A percentile compares a stretch with the other conserved stretches of the same genome.
These are phyloP conservation scores for Ahaetulla prasina DNA, from an alignment of 2,113 vertebrate genomes.

Conservation along the genomic window DNA sequence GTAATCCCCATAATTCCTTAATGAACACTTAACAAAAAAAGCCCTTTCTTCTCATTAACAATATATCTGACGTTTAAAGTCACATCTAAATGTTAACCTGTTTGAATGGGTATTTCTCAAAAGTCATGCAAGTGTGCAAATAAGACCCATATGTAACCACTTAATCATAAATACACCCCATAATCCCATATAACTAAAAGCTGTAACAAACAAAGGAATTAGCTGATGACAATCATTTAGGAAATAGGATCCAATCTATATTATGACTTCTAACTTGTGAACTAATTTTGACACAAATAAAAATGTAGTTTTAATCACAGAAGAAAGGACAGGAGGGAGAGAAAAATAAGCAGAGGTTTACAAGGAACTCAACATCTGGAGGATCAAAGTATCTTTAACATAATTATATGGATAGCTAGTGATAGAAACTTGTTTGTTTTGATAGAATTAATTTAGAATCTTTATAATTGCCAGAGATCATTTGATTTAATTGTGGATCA, in stretches of 20 bases:
- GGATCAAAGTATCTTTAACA: conserved; percentile 53
- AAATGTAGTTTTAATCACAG: conserved; percentile 75
- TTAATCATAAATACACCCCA: conserved; percentile 65
- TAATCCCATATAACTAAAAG: conserved; percentile 68
- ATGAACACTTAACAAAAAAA: neutral
- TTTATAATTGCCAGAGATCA: conserved; percentile 47
- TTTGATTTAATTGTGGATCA: conserved; percentile 40
- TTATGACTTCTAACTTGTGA: conserved; percentile 68
- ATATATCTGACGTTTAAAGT: conserved; percentile 42
- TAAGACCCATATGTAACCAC: conserved; percentile 68
- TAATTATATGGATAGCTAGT: conserved; percentile 13
- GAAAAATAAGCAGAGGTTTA: conserved; percentile 28
- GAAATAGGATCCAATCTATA: conserved; percentile 74
- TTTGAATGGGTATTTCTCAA: conserved; percentile 68
- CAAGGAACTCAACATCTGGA: conserved; percentile 54
- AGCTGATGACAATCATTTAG: conserved; percentile 69
- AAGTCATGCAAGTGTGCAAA: conserved; percentile 53
- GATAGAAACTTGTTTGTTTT: neutral
- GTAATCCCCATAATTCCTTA: conserved; percentile 1
- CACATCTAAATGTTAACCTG: conserved; percentile 49
- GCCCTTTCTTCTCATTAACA: conserved; percentile 11
- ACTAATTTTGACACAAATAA: conserved; percentile 71
- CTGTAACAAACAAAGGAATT: conserved; percentile 70
- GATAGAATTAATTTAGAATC: conserved; percentile 27
- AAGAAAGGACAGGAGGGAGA: conserved; percentile 7